Evolutionary conservation across 2,797 vertebrate genomes (phyloP).

Genomic region (Columba guinea): DNA sequence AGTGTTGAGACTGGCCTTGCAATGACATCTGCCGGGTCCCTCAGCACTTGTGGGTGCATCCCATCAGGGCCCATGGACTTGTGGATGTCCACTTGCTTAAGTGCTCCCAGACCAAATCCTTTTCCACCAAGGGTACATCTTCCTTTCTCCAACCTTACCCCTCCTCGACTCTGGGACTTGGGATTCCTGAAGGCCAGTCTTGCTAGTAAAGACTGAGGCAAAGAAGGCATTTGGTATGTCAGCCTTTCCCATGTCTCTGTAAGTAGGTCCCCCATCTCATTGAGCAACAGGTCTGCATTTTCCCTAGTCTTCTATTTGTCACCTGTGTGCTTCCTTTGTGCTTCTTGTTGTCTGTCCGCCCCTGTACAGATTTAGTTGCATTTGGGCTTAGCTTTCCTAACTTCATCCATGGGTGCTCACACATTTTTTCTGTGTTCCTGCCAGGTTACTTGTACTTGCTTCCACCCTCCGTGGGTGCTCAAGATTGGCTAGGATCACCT

Average conservation of each 20-base stretch:
- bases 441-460: not conserved
- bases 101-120: not conserved
- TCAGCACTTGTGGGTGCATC: not conserved
- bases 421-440: not conserved
- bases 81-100: not conserved
- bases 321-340: not conserved
- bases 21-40: not conserved
- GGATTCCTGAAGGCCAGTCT: not conserved
- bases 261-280: fast-evolving
- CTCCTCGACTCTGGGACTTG: not conserved
- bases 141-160: not conserved
- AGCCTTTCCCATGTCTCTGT: not conserved
- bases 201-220: not conserved
- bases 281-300: not conserved
- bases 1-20: not conserved
- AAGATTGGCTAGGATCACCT: not conserved
- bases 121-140: not conserved
- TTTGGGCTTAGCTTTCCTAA: not conserved
- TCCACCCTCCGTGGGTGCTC: not conserved
- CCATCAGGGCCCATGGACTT: not conserved
- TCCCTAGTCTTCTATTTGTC: not conserved
- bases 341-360: not conserved
- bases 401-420: not conserved
- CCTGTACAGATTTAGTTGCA: not conserved
- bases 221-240: not conserved